phyloP scores from a whole-genome alignment of 2,797 vertebrate genomes.

The Hybognathus amarus region DNA sequence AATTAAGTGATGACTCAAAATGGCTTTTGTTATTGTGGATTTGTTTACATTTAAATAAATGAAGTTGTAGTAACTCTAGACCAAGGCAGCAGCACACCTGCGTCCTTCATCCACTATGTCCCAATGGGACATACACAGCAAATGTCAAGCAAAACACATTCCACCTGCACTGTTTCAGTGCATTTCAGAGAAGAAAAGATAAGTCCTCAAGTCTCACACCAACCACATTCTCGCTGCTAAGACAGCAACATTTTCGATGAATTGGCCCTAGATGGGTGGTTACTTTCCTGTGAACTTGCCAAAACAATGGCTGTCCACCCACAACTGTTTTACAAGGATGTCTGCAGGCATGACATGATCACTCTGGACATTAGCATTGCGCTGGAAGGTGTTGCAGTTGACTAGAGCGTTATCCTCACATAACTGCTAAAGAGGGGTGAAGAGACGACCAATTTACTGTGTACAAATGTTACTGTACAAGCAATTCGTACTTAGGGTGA shows the following conservation, averaged over 20 bases:
- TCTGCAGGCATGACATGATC: slow-evolving; percentile 34
- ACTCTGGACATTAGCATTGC: slow-evolving; percentile 13
- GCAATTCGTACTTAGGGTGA: neutral
- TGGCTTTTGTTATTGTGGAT: neutral
- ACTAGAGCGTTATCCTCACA: slow-evolving; percentile 3
- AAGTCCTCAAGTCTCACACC: neutral
- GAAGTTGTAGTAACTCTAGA: neutral
- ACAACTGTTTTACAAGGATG: slow-evolving; percentile 34
- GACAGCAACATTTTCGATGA: neutral
- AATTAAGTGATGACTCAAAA: neutral
- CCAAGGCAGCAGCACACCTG: slow-evolving; percentile 5
- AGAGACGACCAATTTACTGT: neutral
- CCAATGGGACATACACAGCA: slow-evolving; percentile 1
- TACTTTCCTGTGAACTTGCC: slow-evolving; percentile 33
- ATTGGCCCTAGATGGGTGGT: neutral
- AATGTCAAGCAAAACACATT: slow-evolving; percentile 28
- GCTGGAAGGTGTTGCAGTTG: slow-evolving; percentile 24
- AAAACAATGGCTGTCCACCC: slow-evolving; percentile 13
- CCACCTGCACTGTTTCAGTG: slow-evolving; percentile 22
- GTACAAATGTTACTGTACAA: neutral
- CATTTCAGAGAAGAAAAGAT: neutral
- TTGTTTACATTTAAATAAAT: slow-evolving; percentile 7
- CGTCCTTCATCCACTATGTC: neutral
- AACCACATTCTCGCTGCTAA: neutral
- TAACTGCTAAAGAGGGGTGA: slow-evolving; percentile 1